Evolutionary conservation across 2,113 vertebrate species (phyloP), one percentile per base, ranked within the genome.

Genomic region (Leptodactylus fuscus): DNA sequence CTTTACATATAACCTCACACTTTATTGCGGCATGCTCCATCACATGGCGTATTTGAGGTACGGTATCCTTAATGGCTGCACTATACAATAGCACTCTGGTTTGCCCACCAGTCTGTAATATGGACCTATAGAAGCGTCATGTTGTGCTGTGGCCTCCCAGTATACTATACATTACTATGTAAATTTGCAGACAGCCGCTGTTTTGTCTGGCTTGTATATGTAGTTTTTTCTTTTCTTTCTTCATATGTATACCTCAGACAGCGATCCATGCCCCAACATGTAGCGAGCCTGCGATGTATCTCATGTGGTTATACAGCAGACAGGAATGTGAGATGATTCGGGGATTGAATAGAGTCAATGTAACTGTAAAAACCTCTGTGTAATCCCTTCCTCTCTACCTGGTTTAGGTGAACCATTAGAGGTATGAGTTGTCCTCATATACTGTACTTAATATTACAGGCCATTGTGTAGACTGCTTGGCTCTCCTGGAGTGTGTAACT

Each of bases 241-340:
- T 29, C 5, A 32, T 27, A 29, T 75, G 71, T 24, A 29, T 75
- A 24, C 24, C 16, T 3, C 76, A 79, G 76, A 58, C 75, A 5
- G 10, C 4, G 10, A 38, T 79, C 32, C 41, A 27, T 79, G 76
- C 51, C 76, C 32, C 10, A 15, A 60, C 53, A 41, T 79, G 76
- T 60, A 29, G 46, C 48, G 7, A 29, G 9, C 74, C 46, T 34
- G 29, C 32, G 22, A 27, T 62, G 22, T 44, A 44, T 27, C 55
- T 36, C 36, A 78, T 53, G 75, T 58, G 51, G 20, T 44, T 44
- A n/a, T 79, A 27, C 34, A 44, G 22, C 77, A 60, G 77, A 62
- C 77, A 60, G 55, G 77, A 80, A 80, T 80, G 55, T 41, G 1
- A 60, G 32, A 79, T 34, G 32, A 24, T 13, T 60, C 22, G 10